These are phyloP conservation scores for Rhagonycha fulva DNA, from an alignment of 2,888 invertebrate species.

Conservation along the genomic window DNA sequence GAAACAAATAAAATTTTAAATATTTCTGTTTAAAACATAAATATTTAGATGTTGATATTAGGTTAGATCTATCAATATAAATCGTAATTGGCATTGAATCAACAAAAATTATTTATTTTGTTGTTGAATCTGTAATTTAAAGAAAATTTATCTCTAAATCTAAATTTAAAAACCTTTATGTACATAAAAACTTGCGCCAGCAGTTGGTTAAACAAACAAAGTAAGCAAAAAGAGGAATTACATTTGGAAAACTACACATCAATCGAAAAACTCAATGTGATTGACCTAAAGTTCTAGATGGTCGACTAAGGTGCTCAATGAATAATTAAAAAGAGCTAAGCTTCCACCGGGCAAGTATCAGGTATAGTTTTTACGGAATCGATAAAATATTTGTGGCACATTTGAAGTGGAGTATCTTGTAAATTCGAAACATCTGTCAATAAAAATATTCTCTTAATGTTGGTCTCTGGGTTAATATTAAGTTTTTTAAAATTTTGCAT, in stretches of 20 bases:
- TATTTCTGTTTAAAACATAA: neutral
- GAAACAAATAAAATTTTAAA: neutral
- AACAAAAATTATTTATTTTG: neutral
- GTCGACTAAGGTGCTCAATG: neutral
- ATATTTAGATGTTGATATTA: neutral
- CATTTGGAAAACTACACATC: neutral
- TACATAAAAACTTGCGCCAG: neutral
- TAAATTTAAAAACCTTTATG: neutral
- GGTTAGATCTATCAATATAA: neutral
- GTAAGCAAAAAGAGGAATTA: neutral
- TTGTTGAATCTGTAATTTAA: neutral
- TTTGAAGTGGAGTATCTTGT: too few species aligned
- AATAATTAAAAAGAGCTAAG: neutral
- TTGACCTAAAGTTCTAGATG: neutral
- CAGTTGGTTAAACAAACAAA: neutral
- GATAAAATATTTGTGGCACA: too few species aligned
- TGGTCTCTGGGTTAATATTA: too few species aligned
- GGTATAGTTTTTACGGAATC: too few species aligned
- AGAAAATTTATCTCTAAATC: neutral
- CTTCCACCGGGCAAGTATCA: neutral
- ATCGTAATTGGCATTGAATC: neutral
- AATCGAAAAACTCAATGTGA: neutral
- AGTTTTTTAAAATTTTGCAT: too few species aligned
- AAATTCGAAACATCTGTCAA: too few species aligned
- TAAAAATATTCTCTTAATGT: too few species aligned